Conservation (phyloP, 1,140 invertebrate genomes). For the Panonychus citri region DNA sequence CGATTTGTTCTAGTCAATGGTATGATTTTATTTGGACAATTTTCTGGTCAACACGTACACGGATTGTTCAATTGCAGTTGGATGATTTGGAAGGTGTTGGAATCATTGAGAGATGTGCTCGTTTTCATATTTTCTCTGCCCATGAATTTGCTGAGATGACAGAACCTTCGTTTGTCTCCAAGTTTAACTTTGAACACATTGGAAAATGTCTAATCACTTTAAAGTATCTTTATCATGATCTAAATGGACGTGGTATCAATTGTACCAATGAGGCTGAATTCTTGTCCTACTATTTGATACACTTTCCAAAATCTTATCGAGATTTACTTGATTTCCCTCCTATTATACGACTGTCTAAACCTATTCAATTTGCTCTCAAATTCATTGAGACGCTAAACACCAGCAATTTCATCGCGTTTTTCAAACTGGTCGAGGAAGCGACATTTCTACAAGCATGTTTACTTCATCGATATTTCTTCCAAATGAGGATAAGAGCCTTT, state of each 20-base stretch:
- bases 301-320: slow-evolving; percentile 55
- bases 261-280: slow-evolving; percentile 75
- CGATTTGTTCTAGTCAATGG: slow-evolving; percentile 45
- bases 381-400: slow-evolving; percentile 58
- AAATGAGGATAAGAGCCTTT: slow-evolving; percentile 49
- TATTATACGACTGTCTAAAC: slow-evolving; percentile 40
- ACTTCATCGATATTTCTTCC: slow-evolving; percentile 64
- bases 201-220: slow-evolving; percentile 85
- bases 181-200: slow-evolving; percentile 88
- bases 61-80: slow-evolving; percentile 81
- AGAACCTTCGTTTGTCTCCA: slow-evolving; percentile 63
- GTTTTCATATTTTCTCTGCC: slow-evolving; percentile 89
- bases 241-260: slow-evolving; percentile 34
- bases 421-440: slow-evolving; percentile 51
- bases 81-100: slow-evolving; percentile 48
- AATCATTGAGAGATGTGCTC: slow-evolving; percentile 76
- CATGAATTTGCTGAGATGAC: slow-evolving; percentile 67
- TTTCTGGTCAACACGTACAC: slow-evolving; percentile 75
- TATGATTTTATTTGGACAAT: slow-evolving; percentile 85
- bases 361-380: slow-evolving; percentile 54
- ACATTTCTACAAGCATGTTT: slow-evolving; percentile 74
- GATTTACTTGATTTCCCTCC: slow-evolving; percentile 27
- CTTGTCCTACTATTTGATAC: slow-evolving; percentile 63
- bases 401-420: slow-evolving; percentile 78
- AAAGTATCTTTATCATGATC: slow-evolving; percentile 68